Evolutionary conservation across 2,888 invertebrate species (phyloP), one percentile per base, ranked within the genome.

Genomic region (Amphiduros pacificus): DNA sequence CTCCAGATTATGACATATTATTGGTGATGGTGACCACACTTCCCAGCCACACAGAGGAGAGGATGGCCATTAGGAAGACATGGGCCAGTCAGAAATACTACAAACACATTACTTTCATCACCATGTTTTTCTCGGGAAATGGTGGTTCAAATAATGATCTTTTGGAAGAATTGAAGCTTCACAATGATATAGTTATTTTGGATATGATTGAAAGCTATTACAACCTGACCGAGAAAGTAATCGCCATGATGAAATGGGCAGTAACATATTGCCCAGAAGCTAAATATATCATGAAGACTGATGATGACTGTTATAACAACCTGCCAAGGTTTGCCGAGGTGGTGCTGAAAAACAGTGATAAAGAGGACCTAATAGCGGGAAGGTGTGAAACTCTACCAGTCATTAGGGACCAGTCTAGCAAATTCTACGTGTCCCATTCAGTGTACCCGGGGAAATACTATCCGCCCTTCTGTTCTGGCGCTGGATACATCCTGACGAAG

Each of bases 281-380:
- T 2, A 17, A 50, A 11, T 62, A 41, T 36, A 28, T 77, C n/a
- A 74, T 77, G 74, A 77, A 77, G 59, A 77, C 76, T 17, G 77
- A 77, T 54, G 74, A 74, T 41, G 75, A 76, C 54, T 67, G 72
- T 63, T 73, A 68, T 54, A 61, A 73, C 0, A 76, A 77, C 55
- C 55, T 72, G n/a, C 60, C 66, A 4, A 66, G n/a, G n/a, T n/a
- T n/a, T n/a, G n/a, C n/a, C n/a, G n/a, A n/a, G n/a, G n/a, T n/a
- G n/a, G n/a, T n/a, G n/a, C n/a, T n/a, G n/a, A n/a, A n/a, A n/a
- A n/a, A n/a, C n/a, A n/a, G n/a, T n/a, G n/a, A n/a, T n/a, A n/a
- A n/a, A n/a, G n/a, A n/a, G n/a, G n/a, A n/a, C n/a, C n/a, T n/a
- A n/a, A n/a, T n/a, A n/a, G n/a, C n/a, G n/a, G n/a, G n/a, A n/a